phyloP scores from a whole-genome alignment of 30 jellyfish, hydroid and myxozoan species.

The Hydra vulgaris region DNA sequence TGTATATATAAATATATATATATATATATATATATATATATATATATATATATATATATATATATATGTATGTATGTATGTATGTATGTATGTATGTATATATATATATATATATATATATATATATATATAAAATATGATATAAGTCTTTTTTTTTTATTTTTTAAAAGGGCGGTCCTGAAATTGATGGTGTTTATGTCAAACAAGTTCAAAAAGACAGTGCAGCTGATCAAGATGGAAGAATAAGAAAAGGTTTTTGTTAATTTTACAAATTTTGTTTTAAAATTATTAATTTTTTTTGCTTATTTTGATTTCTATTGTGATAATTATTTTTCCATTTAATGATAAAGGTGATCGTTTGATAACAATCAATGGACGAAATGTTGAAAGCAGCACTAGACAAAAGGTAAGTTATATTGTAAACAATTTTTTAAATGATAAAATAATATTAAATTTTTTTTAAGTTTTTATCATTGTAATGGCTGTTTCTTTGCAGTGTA shows the following conservation, averaged over 20 bases:
- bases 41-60: too few species aligned
- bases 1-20: too few species aligned
- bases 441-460: not conserved
- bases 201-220: conserved; percentile 80
- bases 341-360: conserved; percentile 63
- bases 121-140: too few species aligned
- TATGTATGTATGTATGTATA: too few species aligned
- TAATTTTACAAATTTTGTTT: too few species aligned
- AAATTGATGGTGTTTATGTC: conserved; percentile 68
- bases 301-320: too few species aligned
- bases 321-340: too few species aligned
- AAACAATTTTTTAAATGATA: not conserved
- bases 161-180: conserved; percentile 86
- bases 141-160: not conserved
- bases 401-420: conserved; percentile 45
- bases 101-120: too few species aligned
- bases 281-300: not conserved
- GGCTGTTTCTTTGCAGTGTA: conserved; percentile 34
- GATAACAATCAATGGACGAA: conserved; percentile 60
- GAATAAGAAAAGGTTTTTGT: conserved; percentile 58
- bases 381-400: conserved; percentile 66
- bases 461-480: not conserved
- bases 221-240: conserved; percentile 79
- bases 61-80: too few species aligned
- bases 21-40: too few species aligned